phyloP scores from a whole-genome alignment of 2,113 vertebrate genomes.

The Dolichotis patagonum region DNA sequence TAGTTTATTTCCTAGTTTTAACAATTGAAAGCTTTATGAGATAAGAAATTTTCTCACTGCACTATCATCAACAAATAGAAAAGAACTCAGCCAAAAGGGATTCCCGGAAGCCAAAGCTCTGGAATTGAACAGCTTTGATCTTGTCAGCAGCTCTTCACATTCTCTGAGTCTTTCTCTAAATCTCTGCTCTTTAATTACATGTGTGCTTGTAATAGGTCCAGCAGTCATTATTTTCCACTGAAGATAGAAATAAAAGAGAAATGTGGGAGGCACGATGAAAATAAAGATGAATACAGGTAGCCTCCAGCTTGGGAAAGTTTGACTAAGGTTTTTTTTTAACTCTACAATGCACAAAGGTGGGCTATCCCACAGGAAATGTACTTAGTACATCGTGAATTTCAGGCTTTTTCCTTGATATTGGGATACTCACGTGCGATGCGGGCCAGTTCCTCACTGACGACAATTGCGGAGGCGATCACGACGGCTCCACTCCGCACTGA shows the following conservation, averaged over 20 bases:
- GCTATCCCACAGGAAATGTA: not conserved
- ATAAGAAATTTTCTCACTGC: not conserved
- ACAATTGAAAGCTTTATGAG: not conserved
- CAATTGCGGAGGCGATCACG: not conserved
- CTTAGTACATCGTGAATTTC: not conserved
- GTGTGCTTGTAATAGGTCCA: not conserved
- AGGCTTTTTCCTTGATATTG: not conserved
- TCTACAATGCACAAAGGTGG: not conserved
- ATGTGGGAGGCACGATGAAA: not conserved
- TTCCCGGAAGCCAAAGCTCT: not conserved
- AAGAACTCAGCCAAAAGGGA: not conserved
- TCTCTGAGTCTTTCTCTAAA: not conserved
- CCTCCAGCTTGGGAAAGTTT: not conserved
- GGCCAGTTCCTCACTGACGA: not conserved
- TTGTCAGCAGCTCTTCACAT: not conserved
- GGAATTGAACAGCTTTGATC: not conserved
- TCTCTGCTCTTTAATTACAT: not conserved
- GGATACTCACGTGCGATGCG: not conserved
- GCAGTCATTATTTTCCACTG: not conserved
- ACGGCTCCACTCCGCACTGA: accelerated
- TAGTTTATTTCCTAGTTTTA: not conserved
- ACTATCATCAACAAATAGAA: not conserved
- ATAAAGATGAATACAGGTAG: not conserved
- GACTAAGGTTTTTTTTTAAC: not conserved
- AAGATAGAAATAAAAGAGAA: not conserved